Conservation (phyloP, 2,797 vertebrate genomes). For the Rhincodon typus region DNA sequence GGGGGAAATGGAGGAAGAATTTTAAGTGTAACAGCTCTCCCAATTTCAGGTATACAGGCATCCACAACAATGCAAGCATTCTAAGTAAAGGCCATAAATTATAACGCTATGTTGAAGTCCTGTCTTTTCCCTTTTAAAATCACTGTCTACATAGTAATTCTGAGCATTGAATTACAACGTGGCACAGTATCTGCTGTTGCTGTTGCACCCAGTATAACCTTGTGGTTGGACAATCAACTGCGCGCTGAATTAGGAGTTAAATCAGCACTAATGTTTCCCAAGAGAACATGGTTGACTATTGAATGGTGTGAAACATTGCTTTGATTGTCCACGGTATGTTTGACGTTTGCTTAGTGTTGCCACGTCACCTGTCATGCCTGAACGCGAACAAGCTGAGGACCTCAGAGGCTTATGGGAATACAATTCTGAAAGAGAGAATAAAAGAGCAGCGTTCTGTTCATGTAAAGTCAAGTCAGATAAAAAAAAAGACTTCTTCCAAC, state of each 20-base stretch:
- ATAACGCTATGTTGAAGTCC: neutral
- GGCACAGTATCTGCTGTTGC: neutral
- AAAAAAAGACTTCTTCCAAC: neutral
- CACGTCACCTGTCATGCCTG: slow-evolving; percentile 23
- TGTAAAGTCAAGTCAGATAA: neutral
- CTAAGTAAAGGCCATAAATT: neutral
- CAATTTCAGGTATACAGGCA: neutral
- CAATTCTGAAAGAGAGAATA: neutral
- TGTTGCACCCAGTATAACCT: neutral
- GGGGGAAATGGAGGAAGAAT: neutral
- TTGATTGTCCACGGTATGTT: slow-evolving; percentile 13
- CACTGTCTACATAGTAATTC: neutral
- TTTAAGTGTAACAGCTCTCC: neutral
- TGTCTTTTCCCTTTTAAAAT: neutral
- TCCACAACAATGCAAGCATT: neutral
- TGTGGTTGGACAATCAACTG: neutral
- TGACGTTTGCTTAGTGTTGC: neutral
- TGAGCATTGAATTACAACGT: neutral
- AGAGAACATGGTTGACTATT: slow-evolving; percentile 49
- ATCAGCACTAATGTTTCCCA: slow-evolving; percentile 46
- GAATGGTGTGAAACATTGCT: slow-evolving; percentile 49
- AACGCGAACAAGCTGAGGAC: slow-evolving; percentile 21
- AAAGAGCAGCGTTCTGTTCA: slow-evolving; percentile 21
- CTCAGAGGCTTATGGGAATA: slow-evolving; percentile 8
- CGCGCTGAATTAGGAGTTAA: slow-evolving; percentile 47